These are phyloP conservation scores for Hypanus sabinus DNA, from an alignment of 2,113 vertebrate genomes.

Conservation along the genomic window DNA sequence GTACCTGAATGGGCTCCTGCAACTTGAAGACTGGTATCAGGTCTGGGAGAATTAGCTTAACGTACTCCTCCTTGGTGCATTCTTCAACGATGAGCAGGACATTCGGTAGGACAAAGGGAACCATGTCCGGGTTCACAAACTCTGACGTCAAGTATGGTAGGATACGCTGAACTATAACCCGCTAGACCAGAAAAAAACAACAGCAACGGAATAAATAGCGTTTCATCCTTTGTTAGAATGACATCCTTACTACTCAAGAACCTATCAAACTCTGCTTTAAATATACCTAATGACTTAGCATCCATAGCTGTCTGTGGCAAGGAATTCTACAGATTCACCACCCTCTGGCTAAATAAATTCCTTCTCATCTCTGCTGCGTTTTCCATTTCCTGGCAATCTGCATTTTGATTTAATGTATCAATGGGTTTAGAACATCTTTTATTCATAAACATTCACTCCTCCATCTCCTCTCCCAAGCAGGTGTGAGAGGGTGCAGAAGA, in stretches of 20 bases:
- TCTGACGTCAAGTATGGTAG: conserved; percentile 84
- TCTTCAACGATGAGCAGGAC: conserved; percentile 94
- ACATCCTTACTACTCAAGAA: too few relatives aligned
- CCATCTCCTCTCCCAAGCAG: background rate
- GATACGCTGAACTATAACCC: conserved; percentile 87
- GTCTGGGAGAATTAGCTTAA: conserved; percentile 83
- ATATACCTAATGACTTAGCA: too few relatives aligned
- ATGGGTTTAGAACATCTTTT: background rate
- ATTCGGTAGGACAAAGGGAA: conserved; percentile 93
- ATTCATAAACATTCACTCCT: background rate
- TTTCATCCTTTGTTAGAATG: background rate
- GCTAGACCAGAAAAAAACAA: conserved; percentile 54
- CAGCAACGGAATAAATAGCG: background rate
- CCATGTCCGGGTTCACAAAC: conserved; percentile 97
- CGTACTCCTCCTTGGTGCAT: conserved; percentile 92
- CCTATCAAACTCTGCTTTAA: too few relatives aligned
- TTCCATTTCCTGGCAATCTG: background rate
- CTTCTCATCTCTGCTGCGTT: background rate
- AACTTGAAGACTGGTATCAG: conserved; percentile 93
- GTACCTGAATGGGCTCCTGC: conserved; percentile 93
- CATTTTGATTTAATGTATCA: background rate
- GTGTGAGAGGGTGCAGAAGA: too few relatives aligned
- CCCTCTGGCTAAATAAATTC: too few relatives aligned
- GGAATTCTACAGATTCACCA: too few relatives aligned
- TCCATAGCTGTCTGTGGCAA: too few relatives aligned